These are phyloP conservation scores for Eristalis pertinax DNA, from an alignment of 2,888 invertebrate genomes.

Conservation along the genomic window DNA sequence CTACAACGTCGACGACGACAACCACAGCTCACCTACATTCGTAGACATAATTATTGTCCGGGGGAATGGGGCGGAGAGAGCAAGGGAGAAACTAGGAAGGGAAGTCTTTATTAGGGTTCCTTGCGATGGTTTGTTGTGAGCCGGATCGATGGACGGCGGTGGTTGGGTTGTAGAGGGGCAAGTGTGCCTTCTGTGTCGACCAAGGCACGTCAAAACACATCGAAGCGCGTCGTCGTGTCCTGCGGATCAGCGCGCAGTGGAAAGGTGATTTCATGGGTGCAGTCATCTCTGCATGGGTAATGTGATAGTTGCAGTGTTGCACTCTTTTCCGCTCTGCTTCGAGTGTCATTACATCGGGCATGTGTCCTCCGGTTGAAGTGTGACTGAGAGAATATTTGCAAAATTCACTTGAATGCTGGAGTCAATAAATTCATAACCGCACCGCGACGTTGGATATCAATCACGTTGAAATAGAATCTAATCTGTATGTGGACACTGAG, in stretches of 20 bases:
- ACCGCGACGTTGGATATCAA: neutral
- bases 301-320: conserved; percentile 27
- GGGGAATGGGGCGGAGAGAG: neutral
- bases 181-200: conserved; percentile 19
- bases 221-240: conserved; percentile 18
- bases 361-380: neutral
- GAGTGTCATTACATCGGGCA: neutral
- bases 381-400: conserved; percentile 13
- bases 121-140: conserved; percentile 25
- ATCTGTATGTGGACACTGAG: neutral
- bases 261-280: conserved; percentile 34
- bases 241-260: conserved; percentile 7
- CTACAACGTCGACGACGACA: conserved; percentile 19
- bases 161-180: neutral
- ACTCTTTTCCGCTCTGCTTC: neutral
- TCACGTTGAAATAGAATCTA: neutral
- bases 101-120: conserved; percentile 36
- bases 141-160: conserved; percentile 3
- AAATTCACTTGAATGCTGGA: conserved; percentile 20
- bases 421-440: neutral
- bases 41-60: conserved; percentile 54
- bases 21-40: conserved; percentile 47
- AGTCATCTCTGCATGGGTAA: conserved; percentile 31
- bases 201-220: conserved; percentile 32
- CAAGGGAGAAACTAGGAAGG: neutral